A percentile compares a stretch with the other conserved stretches of the same genome.
Conservation (phyloP, 2,888 invertebrate genomes). For the Aleiodes testaceus region DNA sequence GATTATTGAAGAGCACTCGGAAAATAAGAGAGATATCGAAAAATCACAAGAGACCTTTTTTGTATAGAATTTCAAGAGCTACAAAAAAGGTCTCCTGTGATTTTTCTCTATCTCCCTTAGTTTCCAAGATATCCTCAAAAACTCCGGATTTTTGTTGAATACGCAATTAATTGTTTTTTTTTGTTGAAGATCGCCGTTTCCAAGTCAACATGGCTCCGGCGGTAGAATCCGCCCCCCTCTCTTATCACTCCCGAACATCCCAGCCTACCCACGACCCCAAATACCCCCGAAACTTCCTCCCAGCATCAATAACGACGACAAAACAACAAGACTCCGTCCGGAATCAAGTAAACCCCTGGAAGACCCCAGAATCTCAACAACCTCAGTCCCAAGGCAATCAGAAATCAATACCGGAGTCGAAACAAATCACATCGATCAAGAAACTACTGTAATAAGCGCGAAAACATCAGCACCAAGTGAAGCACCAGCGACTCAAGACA, state of each 20-base stretch:
- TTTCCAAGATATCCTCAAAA: too few species aligned
- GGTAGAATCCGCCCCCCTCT: constrained; percentile 63
- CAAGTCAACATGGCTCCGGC: too few species aligned
- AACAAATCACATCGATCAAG: constrained; percentile 39
- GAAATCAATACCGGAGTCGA: constrained; percentile 9
- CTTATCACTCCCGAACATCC: constrained; percentile 61
- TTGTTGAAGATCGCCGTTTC: too few species aligned
- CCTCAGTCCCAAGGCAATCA: constrained; percentile 45
- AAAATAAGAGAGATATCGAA: too few species aligned
- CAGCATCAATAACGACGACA: constrained; percentile 55
- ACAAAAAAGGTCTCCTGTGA: too few species aligned
- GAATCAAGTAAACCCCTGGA: constrained; percentile 46
- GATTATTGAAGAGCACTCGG: too few species aligned
- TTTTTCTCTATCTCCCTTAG: too few species aligned
- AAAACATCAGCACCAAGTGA: constrained; percentile 42
- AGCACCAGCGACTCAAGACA: constrained; percentile 70
- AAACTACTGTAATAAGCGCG: constrained; percentile 18
- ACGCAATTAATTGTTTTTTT: too few species aligned
- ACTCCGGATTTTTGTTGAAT: too few species aligned
- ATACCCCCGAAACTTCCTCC: constrained; percentile 56
- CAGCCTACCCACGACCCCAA: constrained; percentile 61
- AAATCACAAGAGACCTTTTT: too few species aligned
- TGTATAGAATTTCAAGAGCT: too few species aligned
- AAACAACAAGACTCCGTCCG: constrained; percentile 65
- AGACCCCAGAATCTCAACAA: constrained; percentile 41